Evolutionary conservation across 2,113 vertebrate genomes (phyloP).

Genomic region (Agapornis roseicollis): DNA sequence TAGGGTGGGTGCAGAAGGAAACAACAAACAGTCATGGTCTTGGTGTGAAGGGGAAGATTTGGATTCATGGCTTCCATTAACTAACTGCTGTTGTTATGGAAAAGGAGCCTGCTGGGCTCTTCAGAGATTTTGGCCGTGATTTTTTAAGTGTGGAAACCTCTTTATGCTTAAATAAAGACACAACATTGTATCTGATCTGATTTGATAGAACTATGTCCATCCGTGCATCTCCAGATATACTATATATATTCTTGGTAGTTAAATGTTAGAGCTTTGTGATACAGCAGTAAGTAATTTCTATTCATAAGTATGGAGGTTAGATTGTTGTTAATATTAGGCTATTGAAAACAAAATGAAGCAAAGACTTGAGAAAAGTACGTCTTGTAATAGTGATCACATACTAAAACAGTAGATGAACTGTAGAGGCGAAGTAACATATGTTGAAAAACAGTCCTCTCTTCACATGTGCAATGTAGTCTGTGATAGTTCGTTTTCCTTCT

Average conservation of each 20-base stretch:
- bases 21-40: neutral
- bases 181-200: neutral
- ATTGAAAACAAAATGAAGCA: neutral
- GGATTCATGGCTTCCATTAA: neutral
- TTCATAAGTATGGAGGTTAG: neutral
- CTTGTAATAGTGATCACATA: neutral
- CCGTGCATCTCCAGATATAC: neutral
- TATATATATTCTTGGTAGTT: neutral
- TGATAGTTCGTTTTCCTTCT: neutral
- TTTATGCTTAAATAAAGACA: neutral
- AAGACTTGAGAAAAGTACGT: neutral
- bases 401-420: neutral
- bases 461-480: neutral
- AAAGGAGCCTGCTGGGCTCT: neutral
- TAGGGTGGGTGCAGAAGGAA: neutral
- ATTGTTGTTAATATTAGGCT: neutral
- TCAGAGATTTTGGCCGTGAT: neutral
- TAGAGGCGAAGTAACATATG: neutral
- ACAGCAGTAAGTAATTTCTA: neutral
- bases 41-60: neutral
- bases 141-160: neutral
- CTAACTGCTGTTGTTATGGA: neutral
- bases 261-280: neutral
- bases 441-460: neutral
- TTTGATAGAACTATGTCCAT: neutral